These are phyloP conservation scores for Myrmophylax atrothorax DNA, from an alignment of 2,113 vertebrate genomes.

Conservation along the genomic window DNA sequence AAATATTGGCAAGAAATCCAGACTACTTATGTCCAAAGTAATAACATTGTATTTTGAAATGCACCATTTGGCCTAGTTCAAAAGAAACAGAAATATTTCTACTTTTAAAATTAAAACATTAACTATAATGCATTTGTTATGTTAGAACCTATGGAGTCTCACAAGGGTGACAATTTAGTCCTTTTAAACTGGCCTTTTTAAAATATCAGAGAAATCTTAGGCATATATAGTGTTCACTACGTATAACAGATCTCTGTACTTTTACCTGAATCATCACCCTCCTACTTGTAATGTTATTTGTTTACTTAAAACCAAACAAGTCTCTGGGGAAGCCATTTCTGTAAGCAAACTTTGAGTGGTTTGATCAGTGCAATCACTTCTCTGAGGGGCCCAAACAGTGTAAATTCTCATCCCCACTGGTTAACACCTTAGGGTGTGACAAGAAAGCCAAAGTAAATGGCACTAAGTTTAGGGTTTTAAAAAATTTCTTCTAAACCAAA, in stretches of 20 bases:
- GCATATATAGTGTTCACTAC: not conserved
- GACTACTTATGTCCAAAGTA: not conserved
- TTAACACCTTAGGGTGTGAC: not conserved
- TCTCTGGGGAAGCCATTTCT: not conserved
- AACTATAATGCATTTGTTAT: not conserved
- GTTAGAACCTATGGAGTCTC: not conserved
- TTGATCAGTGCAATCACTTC: not conserved
- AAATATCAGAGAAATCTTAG: not conserved
- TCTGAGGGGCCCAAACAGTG: not conserved
- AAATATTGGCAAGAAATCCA: not conserved
- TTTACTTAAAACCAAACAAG: not conserved
- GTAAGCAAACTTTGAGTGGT: not conserved
- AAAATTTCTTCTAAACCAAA: not conserved
- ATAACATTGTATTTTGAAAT: not conserved
- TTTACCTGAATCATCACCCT: conserved; percentile 7
- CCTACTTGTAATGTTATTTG: not conserved
- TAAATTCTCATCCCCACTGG: not conserved
- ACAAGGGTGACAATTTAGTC: not conserved
- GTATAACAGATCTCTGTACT: not conserved
- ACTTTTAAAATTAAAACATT: not conserved
- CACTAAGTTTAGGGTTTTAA: not conserved
- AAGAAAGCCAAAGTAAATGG: not conserved
- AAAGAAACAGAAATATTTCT: not conserved
- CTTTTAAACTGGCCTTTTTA: not conserved
- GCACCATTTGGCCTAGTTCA: not conserved